Conservation (phyloP, 2,113 vertebrate species). For the Morone chrysops region DNA sequence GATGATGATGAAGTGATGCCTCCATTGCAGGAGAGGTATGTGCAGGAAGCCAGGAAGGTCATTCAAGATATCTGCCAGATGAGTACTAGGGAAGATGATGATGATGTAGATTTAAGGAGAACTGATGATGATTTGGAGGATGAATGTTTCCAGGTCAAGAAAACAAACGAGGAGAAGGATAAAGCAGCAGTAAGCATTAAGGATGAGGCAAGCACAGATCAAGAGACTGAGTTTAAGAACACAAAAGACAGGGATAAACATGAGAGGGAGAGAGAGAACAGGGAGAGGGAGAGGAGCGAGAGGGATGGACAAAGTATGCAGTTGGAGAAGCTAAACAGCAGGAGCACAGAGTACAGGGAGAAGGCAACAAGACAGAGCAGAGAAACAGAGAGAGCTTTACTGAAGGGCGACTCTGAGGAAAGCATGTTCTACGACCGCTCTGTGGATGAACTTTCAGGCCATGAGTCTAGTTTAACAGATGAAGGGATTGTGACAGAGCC, state of each 20-base stretch:
- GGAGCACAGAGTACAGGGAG: conserved; percentile 70
- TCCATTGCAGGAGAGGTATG: conserved; percentile 91
- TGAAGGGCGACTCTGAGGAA: conserved; percentile 81
- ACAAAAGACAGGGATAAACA: conserved; percentile 74
- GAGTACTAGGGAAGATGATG: conserved; percentile 86
- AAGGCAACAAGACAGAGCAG: conserved; percentile 61
- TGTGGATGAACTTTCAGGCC: conserved; percentile 91
- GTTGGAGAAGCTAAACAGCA: conserved; percentile 69
- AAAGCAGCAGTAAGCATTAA: conserved; percentile 20
- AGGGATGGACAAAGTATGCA: conserved; percentile 74
- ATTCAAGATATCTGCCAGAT: conserved; percentile 97
- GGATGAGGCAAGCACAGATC: conserved; percentile 48
- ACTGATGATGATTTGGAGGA: conserved; percentile 32
- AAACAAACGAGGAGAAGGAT: conserved; percentile 46
- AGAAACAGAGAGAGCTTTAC: conserved; percentile 73
- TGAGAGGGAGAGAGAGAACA: conserved; percentile 73
- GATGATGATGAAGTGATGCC: conserved; percentile 82
- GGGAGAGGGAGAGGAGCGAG: conserved; percentile 64
- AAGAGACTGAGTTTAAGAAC: conserved; percentile 43
- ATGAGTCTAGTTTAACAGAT: conserved; percentile 93
- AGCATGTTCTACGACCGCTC: conserved; percentile 82
- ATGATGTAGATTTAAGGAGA: conserved; percentile 59
- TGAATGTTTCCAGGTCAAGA: conserved; percentile 45
- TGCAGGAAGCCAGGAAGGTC: conserved; percentile 94
- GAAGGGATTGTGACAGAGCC: conserved; percentile 97